Percentiles rank a stretch among this genome's conserved stretches.
phyloP scores from a whole-genome alignment of 2,888 invertebrate genomes.

The Epirrita christyi region DNA sequence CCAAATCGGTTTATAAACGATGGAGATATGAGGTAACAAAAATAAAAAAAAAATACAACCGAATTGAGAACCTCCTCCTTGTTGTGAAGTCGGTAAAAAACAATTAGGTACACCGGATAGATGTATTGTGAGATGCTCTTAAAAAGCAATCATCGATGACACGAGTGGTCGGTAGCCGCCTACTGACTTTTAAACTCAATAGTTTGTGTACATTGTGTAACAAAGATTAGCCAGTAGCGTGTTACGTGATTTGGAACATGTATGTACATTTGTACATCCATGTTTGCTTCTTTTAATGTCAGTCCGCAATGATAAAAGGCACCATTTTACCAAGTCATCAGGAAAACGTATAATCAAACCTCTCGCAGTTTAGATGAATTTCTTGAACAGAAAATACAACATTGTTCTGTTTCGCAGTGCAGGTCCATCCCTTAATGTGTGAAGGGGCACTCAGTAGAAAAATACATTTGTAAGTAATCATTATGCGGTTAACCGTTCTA shows the following conservation, averaged over 20 bases:
- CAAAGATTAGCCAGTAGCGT: conserved; percentile 25
- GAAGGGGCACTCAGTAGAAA: conserved; percentile 13
- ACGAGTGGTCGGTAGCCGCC: conserved; percentile 9
- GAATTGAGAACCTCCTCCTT: no score
- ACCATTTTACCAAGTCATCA: not conserved
- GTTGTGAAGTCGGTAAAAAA: no score
- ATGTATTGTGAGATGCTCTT: conserved; percentile 3
- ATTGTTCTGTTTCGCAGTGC: not conserved
- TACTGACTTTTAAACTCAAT: conserved; percentile 24
- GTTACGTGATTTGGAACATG: conserved; percentile 12
- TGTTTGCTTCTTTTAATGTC: not conserved
- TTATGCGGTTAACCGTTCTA: conserved; percentile 24
- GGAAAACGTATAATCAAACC: no score
- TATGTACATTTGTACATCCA: conserved; percentile 1
- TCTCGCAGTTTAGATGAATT: no score
- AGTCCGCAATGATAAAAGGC: conserved; percentile 7
- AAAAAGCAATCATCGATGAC: conserved; percentile 8
- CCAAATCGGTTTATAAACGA: no score
- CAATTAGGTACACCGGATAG: no score
- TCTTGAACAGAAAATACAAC: not conserved
- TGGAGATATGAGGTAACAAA: no score
- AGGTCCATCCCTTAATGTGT: conserved; percentile 34
- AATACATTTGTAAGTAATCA: conserved; percentile 22
- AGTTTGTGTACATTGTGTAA: conserved; percentile 33
- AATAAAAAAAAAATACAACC: no score